Conservation (phyloP, 1,140 invertebrate species). For the Carcinoscorpius rotundicauda region DNA sequence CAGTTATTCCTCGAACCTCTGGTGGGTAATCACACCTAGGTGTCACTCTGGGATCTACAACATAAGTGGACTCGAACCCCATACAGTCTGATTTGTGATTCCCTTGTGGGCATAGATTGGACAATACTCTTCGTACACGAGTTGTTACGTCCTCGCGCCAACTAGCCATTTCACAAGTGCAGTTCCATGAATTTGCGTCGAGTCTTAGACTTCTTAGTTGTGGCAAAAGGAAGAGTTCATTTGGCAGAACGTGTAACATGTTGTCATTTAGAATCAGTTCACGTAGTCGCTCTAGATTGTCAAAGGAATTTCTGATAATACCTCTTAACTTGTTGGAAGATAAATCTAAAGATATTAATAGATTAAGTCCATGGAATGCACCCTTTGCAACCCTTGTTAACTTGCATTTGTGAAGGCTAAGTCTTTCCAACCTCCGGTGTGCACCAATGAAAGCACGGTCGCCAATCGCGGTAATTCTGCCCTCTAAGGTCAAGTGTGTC, state of each 20-base stretch:
- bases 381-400: constrained; percentile 51
- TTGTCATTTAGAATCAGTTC: constrained; percentile 50
- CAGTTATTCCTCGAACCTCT: not conserved
- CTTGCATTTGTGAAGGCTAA: constrained; percentile 47
- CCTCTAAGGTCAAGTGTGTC: constrained; percentile 40
- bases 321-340: constrained; percentile 45
- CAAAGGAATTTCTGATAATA: constrained; percentile 47
- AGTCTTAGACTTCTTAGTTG: constrained; percentile 41
- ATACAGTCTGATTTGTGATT: constrained; percentile 30
- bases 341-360: constrained; percentile 46
- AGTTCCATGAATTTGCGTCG: constrained; percentile 55
- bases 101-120: constrained; percentile 27
- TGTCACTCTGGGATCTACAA: constrained; percentile 1
- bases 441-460: constrained; percentile 52
- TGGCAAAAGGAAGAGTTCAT: constrained; percentile 41
- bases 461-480: constrained; percentile 44
- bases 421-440: constrained; percentile 38
- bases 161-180: constrained; percentile 47
- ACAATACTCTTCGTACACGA: constrained; percentile 28
- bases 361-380: constrained; percentile 47
- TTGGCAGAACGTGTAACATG: constrained; percentile 41
- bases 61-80: not conserved
- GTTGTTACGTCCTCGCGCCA: constrained; percentile 43
- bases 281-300: constrained; percentile 42
- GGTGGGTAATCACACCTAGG: constrained; percentile 14